These are phyloP conservation scores for Belgica antarctica DNA, from an alignment of 2,888 invertebrate species.

Conservation along the genomic window DNA sequence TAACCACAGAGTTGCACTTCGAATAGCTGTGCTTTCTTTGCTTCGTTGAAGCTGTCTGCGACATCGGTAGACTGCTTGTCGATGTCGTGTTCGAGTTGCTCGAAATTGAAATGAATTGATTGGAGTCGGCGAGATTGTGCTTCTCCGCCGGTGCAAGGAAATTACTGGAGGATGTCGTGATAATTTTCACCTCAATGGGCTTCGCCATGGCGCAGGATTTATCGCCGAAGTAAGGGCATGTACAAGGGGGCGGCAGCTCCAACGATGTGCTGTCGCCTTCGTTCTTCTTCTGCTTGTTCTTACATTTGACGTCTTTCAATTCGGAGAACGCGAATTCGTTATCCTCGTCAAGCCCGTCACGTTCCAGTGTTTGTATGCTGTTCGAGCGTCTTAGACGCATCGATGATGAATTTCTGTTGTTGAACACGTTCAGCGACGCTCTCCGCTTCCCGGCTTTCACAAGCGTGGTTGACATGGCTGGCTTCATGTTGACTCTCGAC, in stretches of 20 bases:
- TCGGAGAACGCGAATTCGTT: constrained; percentile 3
- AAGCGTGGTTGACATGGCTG: neutral
- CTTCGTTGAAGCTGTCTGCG: constrained; percentile 51
- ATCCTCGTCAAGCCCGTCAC: neutral
- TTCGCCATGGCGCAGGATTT: constrained; percentile 60
- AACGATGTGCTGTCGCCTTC: constrained; percentile 53
- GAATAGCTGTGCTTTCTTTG: constrained; percentile 56
- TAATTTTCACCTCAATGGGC: constrained; percentile 59
- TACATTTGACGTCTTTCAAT: constrained; percentile 31
- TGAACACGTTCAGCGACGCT: constrained; percentile 30
- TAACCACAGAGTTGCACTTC: constrained; percentile 61
- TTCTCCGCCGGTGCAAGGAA: constrained; percentile 34
- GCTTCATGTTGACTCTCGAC: too few species aligned
- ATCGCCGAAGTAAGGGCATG: constrained; percentile 77
- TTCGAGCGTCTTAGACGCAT: constrained; percentile 35
- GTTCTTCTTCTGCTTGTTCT: neutral
- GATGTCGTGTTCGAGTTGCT: constrained; percentile 48
- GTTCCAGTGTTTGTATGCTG: constrained; percentile 40
- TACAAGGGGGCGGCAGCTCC: constrained; percentile 71
- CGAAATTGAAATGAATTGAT: constrained; percentile 29
- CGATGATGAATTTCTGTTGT: constrained; percentile 30
- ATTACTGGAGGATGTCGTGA: constrained; percentile 49
- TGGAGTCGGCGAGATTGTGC: constrained; percentile 24
- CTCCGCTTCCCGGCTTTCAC: constrained; percentile 1
- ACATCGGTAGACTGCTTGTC: constrained; percentile 56